Base-by-base conservation (phyloP, 1,140 invertebrate genomes). In the Pteromalus puparum region DNA sequence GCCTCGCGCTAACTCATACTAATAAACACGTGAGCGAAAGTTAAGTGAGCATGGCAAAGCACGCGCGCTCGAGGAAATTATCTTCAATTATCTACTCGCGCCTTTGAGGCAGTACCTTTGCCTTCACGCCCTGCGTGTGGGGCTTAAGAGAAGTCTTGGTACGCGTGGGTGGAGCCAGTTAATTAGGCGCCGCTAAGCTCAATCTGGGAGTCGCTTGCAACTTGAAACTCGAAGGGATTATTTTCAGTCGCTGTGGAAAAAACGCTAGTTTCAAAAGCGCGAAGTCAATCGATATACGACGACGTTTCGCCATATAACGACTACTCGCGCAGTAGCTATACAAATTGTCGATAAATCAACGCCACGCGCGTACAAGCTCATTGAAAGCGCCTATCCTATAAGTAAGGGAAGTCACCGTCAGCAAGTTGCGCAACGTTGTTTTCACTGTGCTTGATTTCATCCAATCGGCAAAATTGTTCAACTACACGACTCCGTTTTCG, bases 11-110 rank as follows among this genome's bases (percentile, higher is more conserved):
- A 61, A 61, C 53, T 21, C 53, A 61, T 21, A 61, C 53, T 42
- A 42, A n/a, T 61, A 61, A 61, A 61, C 53, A 61, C 53, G 53
- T n/a, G 53, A 61, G 18, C 38, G 34, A 30, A 92, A 92, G 90
- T 90, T 89, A 91, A 91, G 89, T 89, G 90, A 88, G 89, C 91
- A 90, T 90, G 88, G 77, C 89, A 87, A 90, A 88, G 88, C 88
- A 85, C 87, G 87, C 87, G 87, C 81, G 79, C 87, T 84, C 86
- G 88, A 90, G 89, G 85, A 91, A 91, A 91, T 91, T 90, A 90
- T 90, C 89, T 90, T 87, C 86, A 90, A 90, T 91, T 91, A 91
- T 92, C 88, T 86, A 7, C 18, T 18, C 61, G 13, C 77, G 77
- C 83, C 18, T 30, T 70, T 76, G 81, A 61, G 21, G 21, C 53